A percentile compares a stretch with the other conserved stretches of the same genome.
Evolutionary conservation across 2,797 vertebrate species (phyloP).

Genomic region (Paguma larvata): DNA sequence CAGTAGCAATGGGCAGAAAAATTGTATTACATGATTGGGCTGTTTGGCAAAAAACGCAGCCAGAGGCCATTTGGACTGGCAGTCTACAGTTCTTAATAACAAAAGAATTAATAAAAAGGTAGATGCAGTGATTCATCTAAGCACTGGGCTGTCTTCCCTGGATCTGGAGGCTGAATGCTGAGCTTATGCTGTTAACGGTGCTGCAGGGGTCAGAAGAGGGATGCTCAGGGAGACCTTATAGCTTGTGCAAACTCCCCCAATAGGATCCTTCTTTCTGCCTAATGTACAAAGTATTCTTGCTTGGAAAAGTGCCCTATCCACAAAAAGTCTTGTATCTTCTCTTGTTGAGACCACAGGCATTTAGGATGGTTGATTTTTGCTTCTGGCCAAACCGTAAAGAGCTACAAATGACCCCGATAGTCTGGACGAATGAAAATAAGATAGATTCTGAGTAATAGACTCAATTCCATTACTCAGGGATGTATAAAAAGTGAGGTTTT

Average conservation of each 20-base stretch:
- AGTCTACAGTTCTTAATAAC: neutral
- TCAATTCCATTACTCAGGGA: neutral
- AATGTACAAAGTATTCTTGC: neutral
- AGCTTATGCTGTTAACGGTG: neutral
- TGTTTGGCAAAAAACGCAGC: neutral
- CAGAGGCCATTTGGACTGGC: neutral
- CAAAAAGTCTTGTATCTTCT: neutral
- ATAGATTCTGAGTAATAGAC: neutral
- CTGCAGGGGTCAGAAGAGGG: neutral
- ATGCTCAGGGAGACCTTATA: neutral
- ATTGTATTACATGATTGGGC: neutral
- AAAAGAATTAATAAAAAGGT: neutral
- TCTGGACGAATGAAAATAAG: neutral
- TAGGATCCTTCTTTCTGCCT: neutral
- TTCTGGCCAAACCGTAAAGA: neutral
- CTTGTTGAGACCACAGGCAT: neutral
- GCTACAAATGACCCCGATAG: neutral
- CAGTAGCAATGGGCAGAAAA: neutral
- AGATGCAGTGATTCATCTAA: neutral
- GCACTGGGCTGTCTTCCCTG: neutral
- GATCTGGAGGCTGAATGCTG: neutral
- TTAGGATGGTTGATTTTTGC: slow-evolving; percentile 10
- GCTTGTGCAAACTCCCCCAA: neutral
- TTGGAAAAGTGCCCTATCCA: neutral
- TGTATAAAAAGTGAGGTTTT: neutral